A percentile compares a stretch with the other conserved stretches of the same genome.
Evolutionary conservation across 2,888 invertebrate genomes (phyloP).

Genomic region (Lasioglossum villosulum): DNA sequence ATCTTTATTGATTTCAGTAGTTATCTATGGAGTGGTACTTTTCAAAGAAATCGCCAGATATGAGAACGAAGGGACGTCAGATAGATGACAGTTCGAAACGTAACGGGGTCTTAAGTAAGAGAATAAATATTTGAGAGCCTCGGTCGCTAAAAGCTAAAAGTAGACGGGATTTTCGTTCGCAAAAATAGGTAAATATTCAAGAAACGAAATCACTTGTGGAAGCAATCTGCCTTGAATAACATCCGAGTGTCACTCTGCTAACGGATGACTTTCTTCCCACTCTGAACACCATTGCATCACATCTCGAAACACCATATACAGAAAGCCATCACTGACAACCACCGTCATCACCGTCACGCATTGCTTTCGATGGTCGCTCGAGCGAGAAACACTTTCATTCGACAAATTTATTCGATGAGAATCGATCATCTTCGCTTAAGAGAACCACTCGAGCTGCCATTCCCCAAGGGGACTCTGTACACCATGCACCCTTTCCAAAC

Average conservation of each 20-base stretch:
- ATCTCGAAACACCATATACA: background rate
- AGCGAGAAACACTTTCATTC: background rate
- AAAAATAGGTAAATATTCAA: conserved; percentile 4
- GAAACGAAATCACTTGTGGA: background rate
- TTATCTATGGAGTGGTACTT: conserved; percentile 17
- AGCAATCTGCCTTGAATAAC: conserved; percentile 40
- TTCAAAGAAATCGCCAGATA: conserved; percentile 18
- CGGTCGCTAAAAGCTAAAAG: background rate
- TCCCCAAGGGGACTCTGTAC: background rate
- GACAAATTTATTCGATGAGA: background rate
- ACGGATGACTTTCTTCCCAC: conserved; percentile 43
- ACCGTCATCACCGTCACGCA: background rate
- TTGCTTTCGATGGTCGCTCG: conserved; percentile 33
- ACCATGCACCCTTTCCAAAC: conserved; percentile 19
- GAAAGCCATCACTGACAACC: conserved; percentile 46
- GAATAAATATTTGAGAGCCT: conserved; percentile 1
- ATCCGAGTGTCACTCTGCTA: conserved; percentile 6
- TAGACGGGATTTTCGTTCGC: background rate
- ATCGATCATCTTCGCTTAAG: background rate
- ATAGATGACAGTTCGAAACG: background rate
- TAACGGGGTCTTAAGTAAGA: conserved; percentile 10
- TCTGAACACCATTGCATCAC: background rate
- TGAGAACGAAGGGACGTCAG: conserved; percentile 14
- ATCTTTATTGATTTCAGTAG: conserved; percentile 17
- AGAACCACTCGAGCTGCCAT: conserved; percentile 25